Percentiles rank a stretch among this genome's conserved stretches.
phyloP scores from a whole-genome alignment of 2,113 vertebrate genomes.

The Perognathus longimembris region DNA sequence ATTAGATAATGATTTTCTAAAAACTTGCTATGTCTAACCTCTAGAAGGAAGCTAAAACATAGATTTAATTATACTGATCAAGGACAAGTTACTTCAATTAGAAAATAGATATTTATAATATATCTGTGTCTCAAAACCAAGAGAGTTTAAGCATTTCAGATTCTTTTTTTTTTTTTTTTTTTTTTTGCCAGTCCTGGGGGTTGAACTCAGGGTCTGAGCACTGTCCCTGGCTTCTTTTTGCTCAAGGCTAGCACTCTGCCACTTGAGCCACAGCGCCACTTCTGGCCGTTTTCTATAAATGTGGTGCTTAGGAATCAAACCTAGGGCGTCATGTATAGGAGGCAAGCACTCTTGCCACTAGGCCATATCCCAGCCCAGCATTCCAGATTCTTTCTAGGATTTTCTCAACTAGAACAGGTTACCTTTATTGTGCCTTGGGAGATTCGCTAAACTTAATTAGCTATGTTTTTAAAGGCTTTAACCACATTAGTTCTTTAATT shows the following conservation, averaged over 20 bases:
- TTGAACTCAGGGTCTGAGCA: too few relatives aligned
- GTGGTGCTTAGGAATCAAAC: too few relatives aligned
- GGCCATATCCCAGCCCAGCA: too few relatives aligned
- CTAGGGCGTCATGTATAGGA: too few relatives aligned
- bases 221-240: too few relatives aligned
- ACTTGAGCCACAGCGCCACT: too few relatives aligned
- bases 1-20: slow-evolving; percentile 29
- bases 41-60: slow-evolving; percentile 48
- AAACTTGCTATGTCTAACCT: not conserved
- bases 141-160: too few relatives aligned
- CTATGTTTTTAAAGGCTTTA: slow-evolving; percentile 47
- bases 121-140: not conserved
- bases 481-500: slow-evolving; percentile 70
- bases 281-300: too few relatives aligned
- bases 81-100: not conserved
- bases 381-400: slow-evolving; percentile 40
- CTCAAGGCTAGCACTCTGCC: too few relatives aligned
- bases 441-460: slow-evolving; percentile 68
- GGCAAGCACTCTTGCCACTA: too few relatives aligned
- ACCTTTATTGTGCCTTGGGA: slow-evolving; percentile 57
- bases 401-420: slow-evolving; percentile 28
- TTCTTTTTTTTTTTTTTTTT: too few relatives aligned
- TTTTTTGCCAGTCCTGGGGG: too few relatives aligned
- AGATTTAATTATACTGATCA: slow-evolving; percentile 58
- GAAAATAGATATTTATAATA: slow-evolving; percentile 43